Base-by-base conservation (phyloP, 2,888 invertebrate genomes). In the Lasioglossum pauxillum region DNA sequence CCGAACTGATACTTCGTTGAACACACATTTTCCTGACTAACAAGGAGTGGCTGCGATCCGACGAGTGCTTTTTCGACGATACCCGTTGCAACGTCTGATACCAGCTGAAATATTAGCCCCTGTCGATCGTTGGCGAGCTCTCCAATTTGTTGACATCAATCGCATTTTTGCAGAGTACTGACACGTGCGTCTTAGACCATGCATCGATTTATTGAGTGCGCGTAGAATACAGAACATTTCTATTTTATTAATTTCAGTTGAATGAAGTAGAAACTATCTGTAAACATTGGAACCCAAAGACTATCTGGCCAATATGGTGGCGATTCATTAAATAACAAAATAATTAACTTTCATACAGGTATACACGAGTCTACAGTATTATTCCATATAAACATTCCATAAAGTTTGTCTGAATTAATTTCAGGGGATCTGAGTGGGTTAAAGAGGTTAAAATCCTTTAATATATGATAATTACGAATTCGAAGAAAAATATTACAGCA, bases 31-130 rank as follows among this genome's bases (percentile, higher is more conserved):
- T 41, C 38, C 71, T 5, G 38, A n/a, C 41, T 71, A 41, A 71
- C 71, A 41, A 71, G 41, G 41, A 71, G 71, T n/a, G 71, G 71
- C 38, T 69, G 12, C 41, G 41, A 71, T 71, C 23, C 41, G 69
- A 19, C 4, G 69, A 69, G 69, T 35, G 69, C 69, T 69, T 69
- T 69, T 38, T 69, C 1, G 38, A 69, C 10, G 35, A 69, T 35
- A 38, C 35, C 35, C 12, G 35, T 67, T 67, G 67, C 67, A 8
- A 67, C 23, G 35, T 23, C 67, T 4, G 35, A 35, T 35, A 67
- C 4, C 10, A 8, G 10, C 35, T 69, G 19, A 69, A 69, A 38
- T 38, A 69, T 69, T 38, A 69, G 23, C 31, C 31, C 14, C 7
- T 14, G 64, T 19, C 35, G 35, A 23, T 67, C 35, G 35, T 10